Evolutionary conservation across 2,113 vertebrate genomes (phyloP).

Genomic region (Micronisus gabar): DNA sequence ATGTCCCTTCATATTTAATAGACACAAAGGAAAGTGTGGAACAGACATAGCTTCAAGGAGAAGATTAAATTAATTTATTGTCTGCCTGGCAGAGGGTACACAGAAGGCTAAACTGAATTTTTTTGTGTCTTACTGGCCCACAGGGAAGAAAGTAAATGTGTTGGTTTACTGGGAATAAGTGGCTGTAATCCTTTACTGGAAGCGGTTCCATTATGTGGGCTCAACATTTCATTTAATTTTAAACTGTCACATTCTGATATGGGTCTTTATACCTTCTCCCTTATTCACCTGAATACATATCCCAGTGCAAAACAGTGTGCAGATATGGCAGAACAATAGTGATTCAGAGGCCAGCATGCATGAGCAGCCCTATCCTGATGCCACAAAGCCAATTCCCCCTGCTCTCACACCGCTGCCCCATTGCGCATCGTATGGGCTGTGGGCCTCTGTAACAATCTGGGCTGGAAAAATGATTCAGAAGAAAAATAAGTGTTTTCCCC

Average conservation of each 20-base stretch:
- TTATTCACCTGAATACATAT: not conserved
- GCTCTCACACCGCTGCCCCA: not conserved
- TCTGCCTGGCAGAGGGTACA: not conserved
- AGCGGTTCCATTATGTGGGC: not conserved
- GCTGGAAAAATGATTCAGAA: not conserved
- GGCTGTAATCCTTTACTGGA: not conserved
- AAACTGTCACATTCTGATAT: not conserved
- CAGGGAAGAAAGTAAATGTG: not conserved
- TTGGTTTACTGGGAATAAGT: not conserved
- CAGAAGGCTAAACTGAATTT: not conserved
- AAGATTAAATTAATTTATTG: not conserved
- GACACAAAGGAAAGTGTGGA: not conserved
- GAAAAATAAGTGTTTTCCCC: not conserved
- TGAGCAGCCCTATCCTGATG: not conserved
- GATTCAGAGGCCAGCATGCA: fast-evolving
- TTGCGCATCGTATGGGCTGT: fast-evolving
- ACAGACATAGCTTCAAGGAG: not conserved
- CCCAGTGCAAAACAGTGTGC: not conserved
- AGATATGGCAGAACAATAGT: not conserved
- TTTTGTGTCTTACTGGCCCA: not conserved
- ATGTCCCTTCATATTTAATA: not conserved
- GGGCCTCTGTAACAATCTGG: not conserved
- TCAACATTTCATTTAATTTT: not conserved
- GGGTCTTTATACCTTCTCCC: not conserved
- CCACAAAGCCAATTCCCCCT: not conserved